Evolutionary conservation across 1,140 invertebrate genomes (phyloP), one percentile per base, ranked within the genome.

Genomic region (Marisa cornuarietis): DNA sequence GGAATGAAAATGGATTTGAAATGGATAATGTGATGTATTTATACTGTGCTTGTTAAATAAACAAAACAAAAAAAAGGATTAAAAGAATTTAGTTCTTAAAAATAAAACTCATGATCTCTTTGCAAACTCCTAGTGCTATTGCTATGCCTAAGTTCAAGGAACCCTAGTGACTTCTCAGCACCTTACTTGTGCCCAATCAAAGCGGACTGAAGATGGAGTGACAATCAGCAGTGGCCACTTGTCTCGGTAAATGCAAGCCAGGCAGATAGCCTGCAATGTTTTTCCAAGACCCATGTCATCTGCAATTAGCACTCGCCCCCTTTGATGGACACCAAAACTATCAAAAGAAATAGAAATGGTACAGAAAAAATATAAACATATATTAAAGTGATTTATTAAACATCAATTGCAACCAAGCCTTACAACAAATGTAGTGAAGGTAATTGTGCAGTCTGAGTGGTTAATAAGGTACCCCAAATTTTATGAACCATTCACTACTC

Each of bases 221-320:
- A 93, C 89, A 75, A 99, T 94, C 0, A 99, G 92, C 62, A 99
- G 87, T 0, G 98, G 98, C 97, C 98, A 99, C 86, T 97, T 95
- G 14, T 94, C 89, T 85, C 91, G 92, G 88, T 96, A 99, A 89
- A 97, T 98, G 90, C 95, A 93, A 10, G 97, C 96, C 79, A 99
- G 94, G 22, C 94, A 97, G 6, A 99, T 91, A 0, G 97, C 97
- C 92, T 99, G 98, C 86, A 98, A 95, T 0, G 98, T 99, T 93
- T 99, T 99, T 13, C 97, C 98, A 49, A 99, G 92, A 14, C 98
- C 98, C 98, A 99, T 99, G 74, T 91, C 88, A 84, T 88, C 88
- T 42, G 85, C 87, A 65, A 90, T 79, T 77, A 88, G 81, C 7
- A 89, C 78, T 54, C 86, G 81, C 8, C 88, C 88, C 62, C 86